Conservation (phyloP, 2,113 vertebrate species). For the Erythrolamprus reginae region DNA sequence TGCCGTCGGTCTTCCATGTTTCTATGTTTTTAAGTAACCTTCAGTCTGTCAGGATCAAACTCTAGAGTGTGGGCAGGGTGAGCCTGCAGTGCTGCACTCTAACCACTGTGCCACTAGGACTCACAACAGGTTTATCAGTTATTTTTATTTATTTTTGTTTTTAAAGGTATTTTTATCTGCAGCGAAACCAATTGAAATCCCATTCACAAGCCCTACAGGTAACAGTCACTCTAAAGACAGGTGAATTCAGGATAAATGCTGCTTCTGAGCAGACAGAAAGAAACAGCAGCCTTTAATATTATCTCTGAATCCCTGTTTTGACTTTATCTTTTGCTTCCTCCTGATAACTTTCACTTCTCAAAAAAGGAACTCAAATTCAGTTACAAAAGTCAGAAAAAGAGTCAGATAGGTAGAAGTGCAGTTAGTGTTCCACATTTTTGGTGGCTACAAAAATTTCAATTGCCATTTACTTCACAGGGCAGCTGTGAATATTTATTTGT, state of each 20-base stretch:
- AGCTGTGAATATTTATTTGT: not conserved
- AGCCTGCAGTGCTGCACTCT: not conserved
- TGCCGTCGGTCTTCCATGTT: no score
- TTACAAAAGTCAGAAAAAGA: not conserved
- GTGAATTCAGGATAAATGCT: not conserved
- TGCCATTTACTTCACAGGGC: not conserved
- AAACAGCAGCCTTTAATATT: not conserved
- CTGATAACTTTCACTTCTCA: not conserved
- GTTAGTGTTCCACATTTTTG: not conserved
- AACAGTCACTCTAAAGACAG: not conserved
- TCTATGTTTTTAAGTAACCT: no score
- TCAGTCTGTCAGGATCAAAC: not conserved
- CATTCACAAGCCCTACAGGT: not conserved
- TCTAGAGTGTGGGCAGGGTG: not conserved
- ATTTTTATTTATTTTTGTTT: not conserved
- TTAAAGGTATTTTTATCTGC: not conserved
- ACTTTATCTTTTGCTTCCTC: not conserved
- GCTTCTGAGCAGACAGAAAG: not conserved
- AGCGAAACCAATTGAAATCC: not conserved
- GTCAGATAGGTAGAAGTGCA: not conserved
- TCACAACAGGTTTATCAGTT: not conserved
- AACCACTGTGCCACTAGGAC: not conserved
- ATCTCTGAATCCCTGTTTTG: not conserved
- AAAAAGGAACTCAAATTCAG: not conserved
- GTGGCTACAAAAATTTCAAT: not conserved